Evolutionary conservation across 1,140 invertebrate genomes (phyloP).

Genomic region (Metaphire vulgaris): DNA sequence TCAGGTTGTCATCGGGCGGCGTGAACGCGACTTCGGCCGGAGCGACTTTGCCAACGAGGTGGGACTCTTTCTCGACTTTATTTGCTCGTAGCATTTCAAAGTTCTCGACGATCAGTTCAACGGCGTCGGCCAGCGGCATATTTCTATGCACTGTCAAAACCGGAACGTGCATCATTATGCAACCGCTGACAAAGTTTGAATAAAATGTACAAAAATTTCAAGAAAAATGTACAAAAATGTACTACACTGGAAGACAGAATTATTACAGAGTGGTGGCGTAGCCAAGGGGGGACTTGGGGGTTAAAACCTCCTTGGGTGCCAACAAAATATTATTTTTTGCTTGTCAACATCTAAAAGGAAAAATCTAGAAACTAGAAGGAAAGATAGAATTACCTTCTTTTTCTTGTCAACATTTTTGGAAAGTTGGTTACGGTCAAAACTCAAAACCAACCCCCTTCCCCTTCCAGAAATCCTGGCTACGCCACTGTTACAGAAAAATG

Average conservation of each 20-base stretch:
- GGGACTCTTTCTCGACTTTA: conserved; percentile 34
- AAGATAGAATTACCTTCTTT: too few species aligned
- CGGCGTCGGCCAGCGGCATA: conserved; percentile 85
- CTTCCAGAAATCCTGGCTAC: not conserved
- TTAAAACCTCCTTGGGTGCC: not conserved
- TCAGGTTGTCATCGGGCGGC: conserved; percentile 44
- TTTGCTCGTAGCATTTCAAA: conserved; percentile 65
- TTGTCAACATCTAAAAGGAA: too few species aligned
- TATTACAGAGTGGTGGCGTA: not conserved
- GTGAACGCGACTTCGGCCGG: conserved; percentile 26
- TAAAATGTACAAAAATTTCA: not conserved
- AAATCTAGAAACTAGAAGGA: too few species aligned
- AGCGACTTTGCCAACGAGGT: too few species aligned
- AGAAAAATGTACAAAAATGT: not conserved
- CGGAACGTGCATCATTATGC: too few species aligned
- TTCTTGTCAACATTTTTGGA: too few species aligned
- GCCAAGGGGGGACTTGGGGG: not conserved
- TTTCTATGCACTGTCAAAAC: conserved; percentile 83
- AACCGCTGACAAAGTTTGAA: too few species aligned
- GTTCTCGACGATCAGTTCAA: conserved; percentile 68
- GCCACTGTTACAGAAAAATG: not conserved
- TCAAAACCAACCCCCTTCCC: not conserved
- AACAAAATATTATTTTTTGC: not conserved
- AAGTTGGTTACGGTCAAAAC: too few species aligned
- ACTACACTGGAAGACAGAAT: not conserved